Evolutionary conservation across 2,797 vertebrate species (phyloP), one percentile per base, ranked within the genome.

Genomic region (Loris lydekkerianus): DNA sequence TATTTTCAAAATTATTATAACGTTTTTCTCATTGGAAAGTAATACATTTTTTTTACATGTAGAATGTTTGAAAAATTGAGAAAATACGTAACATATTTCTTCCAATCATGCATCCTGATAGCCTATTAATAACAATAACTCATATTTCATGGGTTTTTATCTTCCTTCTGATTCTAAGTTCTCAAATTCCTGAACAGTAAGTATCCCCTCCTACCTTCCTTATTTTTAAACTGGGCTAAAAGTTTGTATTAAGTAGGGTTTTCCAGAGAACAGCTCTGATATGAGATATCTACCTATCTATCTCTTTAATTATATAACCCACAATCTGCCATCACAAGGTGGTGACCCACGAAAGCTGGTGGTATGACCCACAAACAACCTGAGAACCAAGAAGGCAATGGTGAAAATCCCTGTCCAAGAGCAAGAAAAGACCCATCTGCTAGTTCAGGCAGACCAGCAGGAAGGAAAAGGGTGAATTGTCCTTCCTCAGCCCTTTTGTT

Each of bases 11-110:
- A 78, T 92, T 91, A 85, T 58, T 65, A 31, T 67, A 85, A 86
- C 13, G 46, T 84, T 70, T 63, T 91, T 76, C 37, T 93, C 43
- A 34, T 78, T 61, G 21, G 67, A 85, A 95, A 80, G 37, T 73
- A 94, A 84, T 31, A 85, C 20, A 69, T 91, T 84, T 96, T 82
- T 63, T 60, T 94, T 96, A 72, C 49, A 67, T 27, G 8, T 43
- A 69, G 29, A 89, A 86, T 53, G 43, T 34, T 84, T 80, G 63
- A 46, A 81, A 96, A 88, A 77, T 31, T 27, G 9, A 18, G 25
- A 56, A 96, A 87, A 65, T 69, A 27, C 7, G 25, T 46, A 70
- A 65, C 18, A 18, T 34, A n/a, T 85, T 82, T 78, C n/a, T 93
- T 63, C 27, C 43, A 29, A 25, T 91, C 83, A 43, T 29, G 82